Evolutionary conservation across 2,888 invertebrate genomes (phyloP), one percentile per base, ranked within the genome.

Genomic region (Baccha elongata): DNA sequence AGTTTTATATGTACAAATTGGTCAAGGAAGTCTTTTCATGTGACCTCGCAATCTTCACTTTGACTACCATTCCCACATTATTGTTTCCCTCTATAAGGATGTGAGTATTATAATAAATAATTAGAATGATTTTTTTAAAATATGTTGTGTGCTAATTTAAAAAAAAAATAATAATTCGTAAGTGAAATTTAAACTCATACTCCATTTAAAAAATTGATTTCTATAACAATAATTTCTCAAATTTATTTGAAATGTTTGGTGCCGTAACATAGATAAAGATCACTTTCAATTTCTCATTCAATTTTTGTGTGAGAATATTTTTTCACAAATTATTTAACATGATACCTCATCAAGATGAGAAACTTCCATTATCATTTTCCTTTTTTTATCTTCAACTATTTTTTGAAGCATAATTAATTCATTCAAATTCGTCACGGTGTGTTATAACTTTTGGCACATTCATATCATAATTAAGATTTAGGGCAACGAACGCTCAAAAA

Each of bases 321-420:
- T 50, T n/a, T n/a, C 8, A 53, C 17, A 11, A 55, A 37, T 53
- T 13, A 35, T 21, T 37, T 5, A 52, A 32, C 17, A 6, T 6
- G 0, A 11, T 52, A 32, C 10, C 32, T 4, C 11, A n/a, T n/a
- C 2, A 13, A 32, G 17, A 17, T 32, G 10, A 17, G 10, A 19
- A 52, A 52, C 8, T 37, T 3, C 2, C 19, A 13, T 23, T 37
- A 37, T 55, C 35, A 15, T 55, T 10, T n/a, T 11, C 35, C 19
- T 35, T 21, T 53, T 55, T 21, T 21, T 13, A 21, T 37, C 21
- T 17, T 17, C 5, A 13, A n/a, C 21, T 13, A n/a, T 21, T 53
- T 8, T 35, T 21, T 35, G 21, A 21, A 4, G n/a, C 37, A 53
- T 53, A 37, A 53, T 53, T 53, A 21, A 53, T 53, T 37, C 53